phyloP scores from a whole-genome alignment of 2,888 invertebrate species.

The Tryphoninae sp. region DNA sequence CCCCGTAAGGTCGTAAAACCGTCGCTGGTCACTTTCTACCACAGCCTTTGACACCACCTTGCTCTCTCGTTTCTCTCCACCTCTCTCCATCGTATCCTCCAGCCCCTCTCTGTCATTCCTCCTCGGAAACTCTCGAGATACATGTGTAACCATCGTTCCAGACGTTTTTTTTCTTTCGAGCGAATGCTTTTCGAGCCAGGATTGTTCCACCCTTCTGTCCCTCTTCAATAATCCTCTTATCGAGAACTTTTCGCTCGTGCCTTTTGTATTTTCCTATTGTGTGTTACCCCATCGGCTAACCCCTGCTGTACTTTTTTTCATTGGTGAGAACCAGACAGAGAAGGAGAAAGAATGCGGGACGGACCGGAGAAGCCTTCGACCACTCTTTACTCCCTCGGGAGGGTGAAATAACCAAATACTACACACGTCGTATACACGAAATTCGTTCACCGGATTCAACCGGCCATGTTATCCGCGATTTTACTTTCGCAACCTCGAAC shows the following conservation, averaged over 20 bases:
- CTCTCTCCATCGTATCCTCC: too few species aligned
- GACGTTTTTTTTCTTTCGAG: background rate
- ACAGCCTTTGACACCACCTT: slow-evolving; percentile 50
- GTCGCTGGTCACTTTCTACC: slow-evolving; percentile 49
- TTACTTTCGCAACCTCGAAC: slow-evolving; percentile 12
- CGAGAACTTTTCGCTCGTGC: slow-evolving; percentile 27
- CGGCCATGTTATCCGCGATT: slow-evolving; percentile 31
- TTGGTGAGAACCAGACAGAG: background rate
- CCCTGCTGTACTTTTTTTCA: slow-evolving; percentile 5
- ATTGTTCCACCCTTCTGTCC: slow-evolving; percentile 11
- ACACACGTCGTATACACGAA: slow-evolving; percentile 43
- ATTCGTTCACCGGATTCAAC: slow-evolving; percentile 45
- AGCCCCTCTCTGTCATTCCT: background rate
- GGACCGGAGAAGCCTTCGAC: slow-evolving; percentile 23
- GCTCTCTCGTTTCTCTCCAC: slow-evolving; percentile 22
- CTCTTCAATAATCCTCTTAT: slow-evolving; percentile 28
- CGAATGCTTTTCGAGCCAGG: slow-evolving; percentile 26
- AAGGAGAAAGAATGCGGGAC: background rate
- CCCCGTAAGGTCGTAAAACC: slow-evolving; percentile 60
- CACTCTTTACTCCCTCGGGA: slow-evolving; percentile 11
- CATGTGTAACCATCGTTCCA: background rate
- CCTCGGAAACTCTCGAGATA: background rate
- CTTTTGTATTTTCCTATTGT: slow-evolving; percentile 30
- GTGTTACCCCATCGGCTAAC: slow-evolving; percentile 7
- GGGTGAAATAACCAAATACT: slow-evolving; percentile 55